Conservation (phyloP, 2,113 vertebrate species). For the Planiliza haematocheilus region DNA sequence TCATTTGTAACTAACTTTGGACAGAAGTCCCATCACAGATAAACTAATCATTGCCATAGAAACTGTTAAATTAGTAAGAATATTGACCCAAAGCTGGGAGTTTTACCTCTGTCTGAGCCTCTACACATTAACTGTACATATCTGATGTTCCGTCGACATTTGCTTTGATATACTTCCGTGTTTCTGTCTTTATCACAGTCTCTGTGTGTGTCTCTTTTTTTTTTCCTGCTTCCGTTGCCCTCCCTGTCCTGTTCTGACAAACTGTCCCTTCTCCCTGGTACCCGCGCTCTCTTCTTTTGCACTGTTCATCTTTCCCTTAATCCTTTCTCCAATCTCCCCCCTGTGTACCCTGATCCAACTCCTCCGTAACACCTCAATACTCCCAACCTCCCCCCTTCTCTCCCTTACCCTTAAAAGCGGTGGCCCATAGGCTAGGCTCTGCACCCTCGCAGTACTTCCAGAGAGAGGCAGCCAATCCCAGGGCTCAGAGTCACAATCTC, state of each 20-base stretch:
- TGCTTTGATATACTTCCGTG: constrained; percentile 36
- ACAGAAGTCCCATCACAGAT: too few relatives aligned
- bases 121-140: constrained; percentile 27
- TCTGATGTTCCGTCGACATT: constrained; percentile 37
- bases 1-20: too few relatives aligned
- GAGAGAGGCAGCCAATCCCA: constrained; percentile 83
- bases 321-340: constrained; percentile 25
- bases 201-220: constrained; percentile 40
- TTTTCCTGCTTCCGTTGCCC: constrained; percentile 36
- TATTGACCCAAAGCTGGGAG: background rate
- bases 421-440: constrained; percentile 80
- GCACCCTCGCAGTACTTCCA: constrained; percentile 84
- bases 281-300: constrained; percentile 55
- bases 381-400: constrained; percentile 43
- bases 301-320: constrained; percentile 58
- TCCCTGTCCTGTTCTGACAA: constrained; percentile 56
- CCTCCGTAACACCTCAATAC: constrained; percentile 55
- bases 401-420: constrained; percentile 66
- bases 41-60: too few relatives aligned
- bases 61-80: too few relatives aligned
- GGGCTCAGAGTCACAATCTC: constrained; percentile 79
- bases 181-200: constrained; percentile 56
- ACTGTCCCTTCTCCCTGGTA: constrained; percentile 53
- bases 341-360: constrained; percentile 61
- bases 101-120: background rate